These are phyloP conservation scores for Trilocha varians DNA, from an alignment of 2,888 invertebrate species.

Conservation along the genomic window DNA sequence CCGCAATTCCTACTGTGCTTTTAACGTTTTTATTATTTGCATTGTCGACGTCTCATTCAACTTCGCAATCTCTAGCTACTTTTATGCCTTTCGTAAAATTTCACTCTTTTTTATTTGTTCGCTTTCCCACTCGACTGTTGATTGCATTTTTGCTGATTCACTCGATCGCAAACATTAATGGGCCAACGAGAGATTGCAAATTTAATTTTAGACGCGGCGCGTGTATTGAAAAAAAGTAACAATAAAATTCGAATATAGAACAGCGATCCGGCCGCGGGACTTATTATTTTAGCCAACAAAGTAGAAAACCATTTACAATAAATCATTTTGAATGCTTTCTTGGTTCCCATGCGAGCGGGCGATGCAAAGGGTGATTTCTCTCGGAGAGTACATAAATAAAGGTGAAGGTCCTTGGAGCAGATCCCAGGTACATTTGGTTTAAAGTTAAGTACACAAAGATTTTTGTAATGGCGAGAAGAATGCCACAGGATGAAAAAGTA, in stretches of 20 bases:
- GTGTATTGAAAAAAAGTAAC: slow-evolving; percentile 49
- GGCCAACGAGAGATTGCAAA: slow-evolving; percentile 48
- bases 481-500: not conserved
- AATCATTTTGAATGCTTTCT: slow-evolving; percentile 73
- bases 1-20: slow-evolving; percentile 62
- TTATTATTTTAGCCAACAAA: slow-evolving; percentile 74
- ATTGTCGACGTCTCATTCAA: slow-evolving; percentile 60
- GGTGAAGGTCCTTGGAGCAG: slow-evolving; percentile 61
- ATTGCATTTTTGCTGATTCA: slow-evolving; percentile 42
- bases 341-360: slow-evolving; percentile 67
- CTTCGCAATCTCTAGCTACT: slow-evolving; percentile 27
- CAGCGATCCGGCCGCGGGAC: slow-evolving; percentile 51
- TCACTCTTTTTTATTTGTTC: slow-evolving; percentile 10
- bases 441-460: slow-evolving; percentile 22
- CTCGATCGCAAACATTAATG: slow-evolving; percentile 29
- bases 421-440: slow-evolving; percentile 60
- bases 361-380: slow-evolving; percentile 73
- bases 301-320: slow-evolving; percentile 74
- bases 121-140: slow-evolving; percentile 11
- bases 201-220: slow-evolving; percentile 46
- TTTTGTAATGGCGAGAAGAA: slow-evolving; percentile 21
- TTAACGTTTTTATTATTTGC: slow-evolving; percentile 59
- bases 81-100: slow-evolving; percentile 27
- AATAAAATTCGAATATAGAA: slow-evolving; percentile 69
- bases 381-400: slow-evolving; percentile 71